Conservation (phyloP, 2,797 vertebrate genomes). For the Novumbra hubbsi region DNA sequence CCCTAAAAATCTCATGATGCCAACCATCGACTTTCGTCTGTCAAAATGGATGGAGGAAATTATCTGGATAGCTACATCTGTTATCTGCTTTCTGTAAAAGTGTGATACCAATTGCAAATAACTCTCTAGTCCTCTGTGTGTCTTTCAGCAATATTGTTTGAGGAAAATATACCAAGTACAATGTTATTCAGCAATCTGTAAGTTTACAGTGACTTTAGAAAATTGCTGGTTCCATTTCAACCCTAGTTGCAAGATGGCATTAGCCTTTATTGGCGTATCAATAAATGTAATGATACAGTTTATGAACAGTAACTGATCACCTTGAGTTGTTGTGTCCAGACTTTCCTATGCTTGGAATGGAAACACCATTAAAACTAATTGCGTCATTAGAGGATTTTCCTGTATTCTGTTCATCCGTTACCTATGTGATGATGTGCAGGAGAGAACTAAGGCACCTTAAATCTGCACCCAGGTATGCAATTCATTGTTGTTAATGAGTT, state of each 20-base stretch:
- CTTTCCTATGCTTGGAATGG: constrained; percentile 50
- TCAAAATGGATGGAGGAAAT: too few species aligned
- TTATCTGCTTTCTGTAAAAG: too few species aligned
- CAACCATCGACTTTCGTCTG: too few species aligned
- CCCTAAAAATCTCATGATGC: too few species aligned
- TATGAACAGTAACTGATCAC: not conserved
- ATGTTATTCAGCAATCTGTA: not conserved
- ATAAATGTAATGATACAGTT: not conserved
- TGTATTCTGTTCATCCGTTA: constrained; percentile 41
- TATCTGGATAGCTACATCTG: too few species aligned
- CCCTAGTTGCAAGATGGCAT: not conserved
- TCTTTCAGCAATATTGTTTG: too few species aligned
- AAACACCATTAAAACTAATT: not conserved
- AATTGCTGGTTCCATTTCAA: too few species aligned
- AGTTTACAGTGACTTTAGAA: not conserved
- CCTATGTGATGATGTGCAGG: constrained; percentile 55
- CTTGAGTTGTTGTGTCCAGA: not conserved
- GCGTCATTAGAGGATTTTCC: constrained; percentile 2
- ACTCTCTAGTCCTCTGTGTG: too few species aligned
- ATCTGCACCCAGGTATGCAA: constrained; percentile 50
- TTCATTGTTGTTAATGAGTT: constrained; percentile 49
- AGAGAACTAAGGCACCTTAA: constrained; percentile 56
- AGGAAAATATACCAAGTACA: too few species aligned
- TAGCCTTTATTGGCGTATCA: not conserved
- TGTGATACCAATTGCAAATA: too few species aligned